phyloP scores from a whole-genome alignment of 2,888 invertebrate species.

The Priocnemis perturbator region DNA sequence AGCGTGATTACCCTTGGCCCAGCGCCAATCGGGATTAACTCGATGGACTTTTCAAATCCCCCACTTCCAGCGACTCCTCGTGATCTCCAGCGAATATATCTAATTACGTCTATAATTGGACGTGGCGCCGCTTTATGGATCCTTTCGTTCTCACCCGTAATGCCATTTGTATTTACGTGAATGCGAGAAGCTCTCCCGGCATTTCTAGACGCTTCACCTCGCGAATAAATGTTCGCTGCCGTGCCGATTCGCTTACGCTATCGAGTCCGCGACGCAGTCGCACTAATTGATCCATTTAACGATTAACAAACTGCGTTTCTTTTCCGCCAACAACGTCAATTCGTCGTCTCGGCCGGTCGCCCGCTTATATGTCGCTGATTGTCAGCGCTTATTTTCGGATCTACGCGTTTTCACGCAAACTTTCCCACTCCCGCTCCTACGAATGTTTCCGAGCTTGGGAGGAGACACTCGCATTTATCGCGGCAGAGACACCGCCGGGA shows the following conservation, averaged over 20 bases:
- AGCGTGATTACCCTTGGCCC: conserved; percentile 52
- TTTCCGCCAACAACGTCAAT: not conserved
- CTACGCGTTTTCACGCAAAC: too few species aligned
- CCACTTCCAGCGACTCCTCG: conserved; percentile 2
- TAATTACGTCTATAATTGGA: conserved; percentile 6
- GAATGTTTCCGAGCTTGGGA: not conserved
- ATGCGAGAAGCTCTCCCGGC: not conserved
- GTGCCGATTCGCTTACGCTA: too few species aligned
- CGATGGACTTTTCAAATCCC: conserved; percentile 41
- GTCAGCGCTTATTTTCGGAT: not conserved
- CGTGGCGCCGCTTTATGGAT: not conserved
- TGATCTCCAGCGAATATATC: not conserved
- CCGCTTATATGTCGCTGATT: not conserved
- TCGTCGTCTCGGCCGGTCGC: not conserved
- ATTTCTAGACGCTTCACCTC: not conserved
- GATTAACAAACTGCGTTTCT: too few species aligned
- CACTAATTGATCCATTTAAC: too few species aligned
- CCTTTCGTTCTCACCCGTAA: not conserved
- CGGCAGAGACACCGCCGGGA: conserved; percentile 6
- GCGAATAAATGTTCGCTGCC: not conserved
- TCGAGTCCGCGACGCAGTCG: not conserved
- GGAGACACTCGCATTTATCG: conserved; percentile 4
- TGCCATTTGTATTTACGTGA: conserved; percentile 2
- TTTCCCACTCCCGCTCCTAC: not conserved
- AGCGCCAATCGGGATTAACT: conserved; percentile 54